Conservation (phyloP, 1,140 invertebrate genomes). For the Phymastichus coffea region DNA sequence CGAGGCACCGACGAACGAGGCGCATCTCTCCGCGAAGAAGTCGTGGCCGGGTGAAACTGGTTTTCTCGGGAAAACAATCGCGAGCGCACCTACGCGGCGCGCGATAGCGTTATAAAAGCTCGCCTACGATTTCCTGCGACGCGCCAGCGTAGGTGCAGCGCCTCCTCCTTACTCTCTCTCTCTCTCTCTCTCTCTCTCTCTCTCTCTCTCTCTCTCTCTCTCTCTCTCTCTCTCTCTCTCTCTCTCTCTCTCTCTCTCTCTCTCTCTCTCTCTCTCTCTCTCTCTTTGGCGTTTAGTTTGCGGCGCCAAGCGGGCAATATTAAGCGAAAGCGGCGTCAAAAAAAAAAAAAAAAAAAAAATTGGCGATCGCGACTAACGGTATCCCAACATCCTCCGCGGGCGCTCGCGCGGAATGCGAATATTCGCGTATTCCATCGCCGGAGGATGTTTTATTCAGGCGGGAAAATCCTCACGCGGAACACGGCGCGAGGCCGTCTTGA, state of each 20-base stretch:
- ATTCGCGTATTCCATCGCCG: too few relatives aligned
- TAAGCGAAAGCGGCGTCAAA: too few relatives aligned
- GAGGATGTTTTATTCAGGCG: neutral
- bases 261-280: conserved; percentile 10
- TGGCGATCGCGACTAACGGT: too few relatives aligned
- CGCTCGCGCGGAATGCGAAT: neutral
- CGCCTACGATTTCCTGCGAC: conserved; percentile 26
- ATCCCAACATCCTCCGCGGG: neutral
- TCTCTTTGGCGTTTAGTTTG: too few relatives aligned
- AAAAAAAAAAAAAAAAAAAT: neutral
- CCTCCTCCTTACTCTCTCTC: conserved; percentile 1
- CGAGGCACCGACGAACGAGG: too few relatives aligned
- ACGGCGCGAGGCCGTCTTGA: conserved; percentile 9
- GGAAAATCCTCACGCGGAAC: neutral
- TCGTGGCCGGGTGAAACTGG: too few relatives aligned
- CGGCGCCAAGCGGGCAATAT: too few relatives aligned
- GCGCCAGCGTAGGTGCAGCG: neutral
- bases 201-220: conserved; percentile 20
- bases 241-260: conserved; percentile 18
- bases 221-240: conserved; percentile 8
- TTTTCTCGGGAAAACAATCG: conserved; percentile 21
- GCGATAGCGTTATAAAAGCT: neutral
- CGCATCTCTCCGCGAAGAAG: too few relatives aligned
- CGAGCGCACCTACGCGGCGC: neutral
- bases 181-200: neutral